phyloP scores from a whole-genome alignment of 2,797 vertebrate species.

The Rhynchotus rufescens region DNA sequence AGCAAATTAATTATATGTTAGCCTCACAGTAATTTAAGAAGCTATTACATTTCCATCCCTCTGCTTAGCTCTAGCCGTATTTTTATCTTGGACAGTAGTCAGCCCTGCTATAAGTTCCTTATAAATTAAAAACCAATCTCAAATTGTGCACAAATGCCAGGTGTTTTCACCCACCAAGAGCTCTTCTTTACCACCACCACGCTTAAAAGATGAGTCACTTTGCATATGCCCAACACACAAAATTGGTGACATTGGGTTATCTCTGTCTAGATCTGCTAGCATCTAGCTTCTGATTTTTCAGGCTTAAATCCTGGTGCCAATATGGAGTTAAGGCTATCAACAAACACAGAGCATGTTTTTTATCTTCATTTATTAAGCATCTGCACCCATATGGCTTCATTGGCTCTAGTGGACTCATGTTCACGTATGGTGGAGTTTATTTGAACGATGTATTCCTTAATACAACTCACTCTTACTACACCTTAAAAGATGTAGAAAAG shows the following conservation, averaged over 20 bases:
- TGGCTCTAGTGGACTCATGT: not conserved
- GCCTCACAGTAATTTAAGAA: constrained; percentile 56
- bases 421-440: rapidly evolving
- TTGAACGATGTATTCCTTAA: not conserved
- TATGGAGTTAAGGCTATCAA: not conserved
- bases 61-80: not conserved
- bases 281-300: not conserved
- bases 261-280: not conserved
- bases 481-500: not conserved
- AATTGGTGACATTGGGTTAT: not conserved
- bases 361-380: not conserved
- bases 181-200: not conserved
- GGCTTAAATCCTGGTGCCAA: not conserved
- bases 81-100: constrained; percentile 9
- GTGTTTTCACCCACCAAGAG: not conserved
- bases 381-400: not conserved
- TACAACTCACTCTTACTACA: not conserved
- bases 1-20: constrained; percentile 65
- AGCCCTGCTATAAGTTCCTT: not conserved
- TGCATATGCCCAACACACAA: not conserved
- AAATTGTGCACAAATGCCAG: not conserved
- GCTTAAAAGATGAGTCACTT: constrained; percentile 4
- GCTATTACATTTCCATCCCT: constrained; percentile 43
- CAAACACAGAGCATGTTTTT: not conserved
- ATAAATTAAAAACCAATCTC: constrained; percentile 27